phyloP scores from a whole-genome alignment of 2,797 vertebrate species.

The Epinephelus coioides region DNA sequence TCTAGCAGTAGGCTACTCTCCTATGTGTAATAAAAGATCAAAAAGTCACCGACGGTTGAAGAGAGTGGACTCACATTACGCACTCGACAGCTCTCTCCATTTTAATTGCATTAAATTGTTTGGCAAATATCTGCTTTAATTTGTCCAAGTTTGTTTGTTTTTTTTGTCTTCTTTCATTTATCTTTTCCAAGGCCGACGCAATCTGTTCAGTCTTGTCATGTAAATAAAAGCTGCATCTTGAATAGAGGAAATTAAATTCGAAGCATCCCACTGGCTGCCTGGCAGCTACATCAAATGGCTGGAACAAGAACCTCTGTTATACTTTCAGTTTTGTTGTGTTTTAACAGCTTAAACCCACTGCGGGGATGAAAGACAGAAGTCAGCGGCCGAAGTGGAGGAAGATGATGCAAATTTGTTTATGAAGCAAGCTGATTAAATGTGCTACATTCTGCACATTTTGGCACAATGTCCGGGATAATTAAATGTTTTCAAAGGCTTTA shows the following conservation, averaged over 20 bases:
- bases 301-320: constrained; percentile 66
- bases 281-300: constrained; percentile 83
- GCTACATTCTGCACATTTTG: constrained; percentile 58
- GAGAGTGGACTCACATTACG: constrained; percentile 62
- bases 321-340: constrained; percentile 63
- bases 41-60: constrained; percentile 78
- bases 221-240: constrained; percentile 84
- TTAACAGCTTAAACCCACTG: constrained; percentile 65
- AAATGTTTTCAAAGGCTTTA: constrained; percentile 38
- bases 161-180: constrained; percentile 53
- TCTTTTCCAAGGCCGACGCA: constrained; percentile 73
- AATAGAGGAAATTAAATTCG: constrained; percentile 82
- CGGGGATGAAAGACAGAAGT: constrained; percentile 62
- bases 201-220: constrained; percentile 84
- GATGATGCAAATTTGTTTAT: constrained; percentile 45
- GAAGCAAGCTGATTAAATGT: constrained; percentile 39
- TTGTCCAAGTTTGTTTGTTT: constrained; percentile 63
- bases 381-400: constrained; percentile 39
- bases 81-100: constrained; percentile 55
- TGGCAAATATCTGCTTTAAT: constrained; percentile 79
- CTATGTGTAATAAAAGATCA: constrained; percentile 80
- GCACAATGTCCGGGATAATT: constrained; percentile 30
- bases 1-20: constrained; percentile 77
- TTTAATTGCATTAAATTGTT: constrained; percentile 81
- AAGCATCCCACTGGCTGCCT: constrained; percentile 84